These are phyloP conservation scores for Aphrophora alni DNA, from an alignment of 2,888 invertebrate species.

Conservation along the genomic window DNA sequence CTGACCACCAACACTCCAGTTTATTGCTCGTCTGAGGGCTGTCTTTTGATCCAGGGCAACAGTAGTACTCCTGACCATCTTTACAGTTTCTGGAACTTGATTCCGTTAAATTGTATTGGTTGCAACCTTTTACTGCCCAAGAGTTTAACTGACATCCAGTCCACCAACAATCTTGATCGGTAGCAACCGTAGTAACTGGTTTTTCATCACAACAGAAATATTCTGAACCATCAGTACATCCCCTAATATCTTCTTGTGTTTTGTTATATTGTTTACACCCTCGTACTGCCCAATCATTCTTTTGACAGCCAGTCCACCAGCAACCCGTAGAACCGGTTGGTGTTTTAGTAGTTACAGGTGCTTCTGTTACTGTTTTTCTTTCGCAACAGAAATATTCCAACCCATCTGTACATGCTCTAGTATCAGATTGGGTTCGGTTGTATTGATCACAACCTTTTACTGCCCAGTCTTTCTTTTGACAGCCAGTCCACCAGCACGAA, in stretches of 20 bases:
- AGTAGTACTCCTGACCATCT: constrained; percentile 12
- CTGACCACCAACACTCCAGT: constrained; percentile 14
- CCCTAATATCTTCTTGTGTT: neutral
- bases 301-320: constrained; percentile 27
- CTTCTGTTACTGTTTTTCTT: neutral
- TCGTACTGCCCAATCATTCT: constrained; percentile 36
- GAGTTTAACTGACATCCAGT: constrained; percentile 39
- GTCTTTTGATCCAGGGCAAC: neutral
- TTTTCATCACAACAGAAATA: constrained; percentile 7
- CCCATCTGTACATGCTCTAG: neutral
- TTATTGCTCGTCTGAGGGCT: neutral
- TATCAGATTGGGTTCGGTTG: constrained; percentile 7
- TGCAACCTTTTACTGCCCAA: constrained; percentile 20
- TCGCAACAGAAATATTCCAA: constrained; percentile 17
- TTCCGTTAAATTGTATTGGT: constrained; percentile 7
- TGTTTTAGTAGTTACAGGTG: neutral
- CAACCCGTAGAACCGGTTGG: neutral
- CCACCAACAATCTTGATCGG: constrained; percentile 34
- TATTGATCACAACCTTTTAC: neutral
- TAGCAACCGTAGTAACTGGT: neutral
- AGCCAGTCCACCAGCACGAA: constrained; percentile 41
- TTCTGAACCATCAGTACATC: constrained; percentile 17
- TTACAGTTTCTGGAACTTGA: neutral
- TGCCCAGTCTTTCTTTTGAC: constrained; percentile 34
- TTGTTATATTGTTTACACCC: constrained; percentile 38